Percentiles rank a stretch among this genome's conserved stretches.
Evolutionary conservation across 2,113 vertebrate species (phyloP).

Genomic region (Ammospiza caudacuta): DNA sequence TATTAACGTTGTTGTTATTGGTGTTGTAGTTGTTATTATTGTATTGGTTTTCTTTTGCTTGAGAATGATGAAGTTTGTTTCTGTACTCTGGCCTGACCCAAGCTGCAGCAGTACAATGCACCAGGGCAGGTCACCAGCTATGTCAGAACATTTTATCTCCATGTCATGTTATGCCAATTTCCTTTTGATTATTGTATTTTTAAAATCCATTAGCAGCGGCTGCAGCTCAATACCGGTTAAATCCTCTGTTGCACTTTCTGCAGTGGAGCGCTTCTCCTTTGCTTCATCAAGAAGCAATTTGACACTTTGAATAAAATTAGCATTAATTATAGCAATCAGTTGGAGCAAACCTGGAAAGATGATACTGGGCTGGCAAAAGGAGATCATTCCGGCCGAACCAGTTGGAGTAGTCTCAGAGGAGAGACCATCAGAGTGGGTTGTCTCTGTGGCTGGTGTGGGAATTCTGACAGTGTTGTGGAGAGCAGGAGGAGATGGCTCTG

Average conservation of each 20-base stretch:
- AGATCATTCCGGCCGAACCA: not conserved
- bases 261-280: conserved; percentile 1
- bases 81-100: not conserved
- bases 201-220: not conserved
- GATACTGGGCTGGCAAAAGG: not conserved
- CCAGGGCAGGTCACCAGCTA: not conserved
- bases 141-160: not conserved
- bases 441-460: not conserved
- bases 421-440: rapidly evolving
- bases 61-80: not conserved
- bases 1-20: not conserved
- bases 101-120: rapidly evolving
- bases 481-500: not conserved
- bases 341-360: not conserved
- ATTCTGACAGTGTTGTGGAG: not conserved
- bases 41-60: not conserved
- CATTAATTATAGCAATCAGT: conserved; percentile 31
- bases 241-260: not conserved
- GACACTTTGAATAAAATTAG: conserved; percentile 45
- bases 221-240: conserved; percentile 47
- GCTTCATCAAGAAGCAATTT: not conserved
- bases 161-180: not conserved
- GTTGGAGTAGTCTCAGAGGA: not conserved
- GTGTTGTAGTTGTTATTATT: not conserved
- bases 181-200: conserved; percentile 31